Percentiles rank a stretch among this genome's conserved stretches.
Conservation (phyloP, 2,797 vertebrate species). For the Leptodon cayanensis region DNA sequence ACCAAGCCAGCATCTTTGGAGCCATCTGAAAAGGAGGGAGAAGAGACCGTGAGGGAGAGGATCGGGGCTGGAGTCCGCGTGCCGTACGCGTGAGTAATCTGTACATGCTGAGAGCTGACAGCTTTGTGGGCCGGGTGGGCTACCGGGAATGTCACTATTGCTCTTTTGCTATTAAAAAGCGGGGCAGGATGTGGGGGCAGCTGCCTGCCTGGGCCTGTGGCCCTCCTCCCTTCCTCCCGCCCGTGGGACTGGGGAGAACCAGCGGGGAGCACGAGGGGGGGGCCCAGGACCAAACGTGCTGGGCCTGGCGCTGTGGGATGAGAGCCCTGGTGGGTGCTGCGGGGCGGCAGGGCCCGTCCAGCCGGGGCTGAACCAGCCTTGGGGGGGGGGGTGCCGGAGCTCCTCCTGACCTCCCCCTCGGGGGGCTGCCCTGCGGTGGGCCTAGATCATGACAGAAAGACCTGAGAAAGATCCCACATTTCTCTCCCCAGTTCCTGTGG, state of each 20-base stretch:
- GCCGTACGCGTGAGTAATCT: background rate
- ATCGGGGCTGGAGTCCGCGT: fast-evolving
- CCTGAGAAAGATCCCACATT: no score
- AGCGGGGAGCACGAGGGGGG: fast-evolving
- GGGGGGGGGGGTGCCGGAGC: background rate
- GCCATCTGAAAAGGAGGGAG: background rate
- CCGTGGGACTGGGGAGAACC: background rate
- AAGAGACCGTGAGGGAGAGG: fast-evolving
- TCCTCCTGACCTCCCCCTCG: background rate
- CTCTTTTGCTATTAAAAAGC: background rate
- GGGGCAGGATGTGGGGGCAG: background rate
- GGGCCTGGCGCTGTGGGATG: background rate
- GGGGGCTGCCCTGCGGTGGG: no score
- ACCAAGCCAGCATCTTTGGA: background rate
- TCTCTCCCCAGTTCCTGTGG: no score
- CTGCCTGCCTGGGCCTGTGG: background rate
- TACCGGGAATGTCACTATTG: background rate
- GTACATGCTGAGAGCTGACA: background rate
- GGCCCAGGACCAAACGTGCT: fast-evolving
- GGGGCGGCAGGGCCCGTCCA: background rate
- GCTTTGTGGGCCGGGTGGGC: background rate
- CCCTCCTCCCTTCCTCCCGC: background rate
- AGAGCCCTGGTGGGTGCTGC: background rate
- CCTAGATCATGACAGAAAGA: no score
- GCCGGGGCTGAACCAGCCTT: background rate